Evolutionary conservation across 2,888 invertebrate genomes (phyloP).

Genomic region (Tipula unca): DNA sequence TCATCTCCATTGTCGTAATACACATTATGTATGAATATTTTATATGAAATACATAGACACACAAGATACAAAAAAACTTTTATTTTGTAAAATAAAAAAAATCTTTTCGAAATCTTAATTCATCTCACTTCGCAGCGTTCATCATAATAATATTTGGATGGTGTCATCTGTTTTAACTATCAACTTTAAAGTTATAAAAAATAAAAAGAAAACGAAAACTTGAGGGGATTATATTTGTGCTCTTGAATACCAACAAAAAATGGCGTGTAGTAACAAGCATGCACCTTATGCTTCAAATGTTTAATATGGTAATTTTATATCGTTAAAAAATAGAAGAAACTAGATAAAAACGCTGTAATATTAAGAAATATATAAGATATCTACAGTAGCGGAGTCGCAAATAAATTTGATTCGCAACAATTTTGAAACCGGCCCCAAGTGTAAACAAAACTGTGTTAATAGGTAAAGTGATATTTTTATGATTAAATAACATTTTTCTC

Average conservation of each 20-base stretch:
- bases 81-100: neutral
- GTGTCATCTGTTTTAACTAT: slow-evolving; percentile 19
- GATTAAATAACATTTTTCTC: no score
- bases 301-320: slow-evolving; percentile 19
- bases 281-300: slow-evolving; percentile 18
- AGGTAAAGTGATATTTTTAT: no score
- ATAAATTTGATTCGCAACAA: no score
- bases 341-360: neutral
- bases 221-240: neutral
- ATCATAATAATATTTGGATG: slow-evolving; percentile 16
- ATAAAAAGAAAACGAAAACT: neutral
- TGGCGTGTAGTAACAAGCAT: neutral
- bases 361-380: neutral
- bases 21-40: neutral
- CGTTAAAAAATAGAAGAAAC: neutral
- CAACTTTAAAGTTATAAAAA: slow-evolving; percentile 17
- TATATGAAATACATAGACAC: neutral
- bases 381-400: no score
- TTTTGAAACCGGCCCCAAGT: no score
- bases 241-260: neutral
- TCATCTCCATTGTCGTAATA: neutral
- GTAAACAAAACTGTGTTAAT: no score
- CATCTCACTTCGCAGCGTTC: neutral
- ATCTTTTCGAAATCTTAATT: neutral
- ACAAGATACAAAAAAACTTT: neutral